Base-by-base conservation (phyloP, 53 echinoderm and acorn worm genomes). In the Antedon mediterranea region DNA sequence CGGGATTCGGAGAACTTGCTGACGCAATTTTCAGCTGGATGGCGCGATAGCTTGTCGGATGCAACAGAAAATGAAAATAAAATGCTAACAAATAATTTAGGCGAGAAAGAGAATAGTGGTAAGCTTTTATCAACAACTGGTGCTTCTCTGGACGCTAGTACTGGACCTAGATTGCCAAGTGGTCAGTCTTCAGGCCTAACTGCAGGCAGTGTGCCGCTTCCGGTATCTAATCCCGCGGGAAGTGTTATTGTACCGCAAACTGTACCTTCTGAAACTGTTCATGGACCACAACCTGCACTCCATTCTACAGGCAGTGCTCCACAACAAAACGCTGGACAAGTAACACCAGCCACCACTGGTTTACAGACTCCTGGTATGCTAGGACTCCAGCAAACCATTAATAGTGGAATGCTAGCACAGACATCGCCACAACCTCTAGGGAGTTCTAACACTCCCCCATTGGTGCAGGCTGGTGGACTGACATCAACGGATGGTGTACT, bases 381-480 rank as follows among this genome's bases (percentile, higher is more conserved):
- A 5, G 41, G 5, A 13, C 41, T 5, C 41, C 41, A 41, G 41
- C 13, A 41, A 41, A 13, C 41, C 5, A 26, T 57, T 8, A 57
- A 57, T 57, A 57, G 57, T 57, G 57, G 57, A 18, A 23, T 57
- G 2, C 57, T 26, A 57, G 57, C 23, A 2, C 57, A 57, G 57
- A 3, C 57, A 2, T 18, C 23, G 7, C 23, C 57, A 8, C 23
- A 57, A 15, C 23, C 57, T 57, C 15, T 57, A 23, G 57, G 9
- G 15, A 18, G 57, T 57, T 13, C 57, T 57, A 18, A 23, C 57
- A 57, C 14, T 37, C 82, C 75, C 30, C 57, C 82, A 20, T 57
- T 77, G 28, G 82, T 77, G 26, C 76, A 71, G 28, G 82, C 71
- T 4, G 71, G 34, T 77, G 71, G 79, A 33, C n/a, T 76, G 18